Evolutionary conservation across 1,140 invertebrate genomes (phyloP), one percentile per base, ranked within the genome.

Genomic region (Drosophila insularis): DNA sequence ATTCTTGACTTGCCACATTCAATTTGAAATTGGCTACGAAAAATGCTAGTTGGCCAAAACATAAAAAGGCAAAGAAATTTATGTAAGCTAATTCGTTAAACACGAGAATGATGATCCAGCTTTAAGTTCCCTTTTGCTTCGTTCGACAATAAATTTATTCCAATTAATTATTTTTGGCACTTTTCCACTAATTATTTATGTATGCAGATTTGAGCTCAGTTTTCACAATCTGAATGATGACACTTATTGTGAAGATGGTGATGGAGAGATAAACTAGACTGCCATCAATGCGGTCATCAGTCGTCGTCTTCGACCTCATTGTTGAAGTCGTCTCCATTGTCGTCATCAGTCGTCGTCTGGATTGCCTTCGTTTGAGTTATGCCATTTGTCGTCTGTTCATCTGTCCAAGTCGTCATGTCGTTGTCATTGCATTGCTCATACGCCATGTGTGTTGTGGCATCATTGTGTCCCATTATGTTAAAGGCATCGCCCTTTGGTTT

Each of bases 341-440:
- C 27, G 27, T 27, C 27, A 27, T 27, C 27, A 27, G 27, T 27
- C 4, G 32, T 17, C 43, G 7, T 8, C 14, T 8, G 14, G 7
- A 10, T 17, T 17, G 8, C 19, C 17, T 21, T 50, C 8, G 43
- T 50, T 27, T 27, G 27, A 27, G 27, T 27, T 50, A 50, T 21
- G 43, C 17, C 43, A 50, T 21, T 50, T 46, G 43, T 19, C 17
- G 43, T 46, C 43, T 46, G 14, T 17, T 14, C 8, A 14, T 46
- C 14, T 46, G 17, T 46, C 10, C 10, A 50, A 50, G 17, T 8
- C 17, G 43, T 50, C 43, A 50, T 50, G 19, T 50, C 1, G 2
- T 21, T 50, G 43, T 50, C 43, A 50, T 50, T 50, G 10, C 43
- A 50, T 50, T 50, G 43, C 43, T 50, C 43, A 50, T 50, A 50